Evolutionary conservation across 2,113 vertebrate species (phyloP), one percentile per base, ranked within the genome.

Genomic region (Centropus unirufus): DNA sequence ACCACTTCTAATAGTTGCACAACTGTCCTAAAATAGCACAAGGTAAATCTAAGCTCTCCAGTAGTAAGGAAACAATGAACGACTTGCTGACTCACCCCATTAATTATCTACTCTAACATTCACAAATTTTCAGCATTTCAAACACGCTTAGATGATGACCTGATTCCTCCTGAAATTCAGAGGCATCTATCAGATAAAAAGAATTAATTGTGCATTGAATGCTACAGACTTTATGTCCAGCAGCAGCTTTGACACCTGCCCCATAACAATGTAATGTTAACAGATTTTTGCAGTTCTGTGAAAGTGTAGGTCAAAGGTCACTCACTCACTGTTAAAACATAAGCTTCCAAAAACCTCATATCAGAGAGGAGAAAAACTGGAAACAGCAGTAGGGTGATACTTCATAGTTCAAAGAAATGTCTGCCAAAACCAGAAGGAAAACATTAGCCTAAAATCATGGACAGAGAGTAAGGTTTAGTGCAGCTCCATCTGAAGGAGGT

Each of bases 111-210:
- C 16, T 87, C 20, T 14, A 77, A 91, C 14, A 22, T 77, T 81
- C 36, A 81, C 40, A 46, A 89, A 76, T 27, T 81, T 75, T 36
- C 80, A 66, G 12, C 32, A 44, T 89, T 91, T 74, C 52, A 81
- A 57, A 58, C 17, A 59, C 58, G 12, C 32, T 83, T 59, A 87
- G 64, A 83, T 78, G 66, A 84, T 91, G 47, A 74, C 67, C 49
- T 47, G 66, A 86, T 59, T 84, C 61, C 66, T 47, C 79, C 69
- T 68, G 74, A 95, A 87, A 81, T 47, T 78, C 66, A 89, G 34
- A 89, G 26, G 44, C 57, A 68, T 29, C 84, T 55, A 69, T 89
- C 69, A 91, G 57, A 89, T 64, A 91, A 96, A 74, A 24, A 91
- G 52, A 91, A 72, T 87, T 78, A 49, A 87, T 70, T 46, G 49